These are phyloP conservation scores for Drepana falcataria DNA, from an alignment of 2,888 invertebrate species.

Conservation along the genomic window DNA sequence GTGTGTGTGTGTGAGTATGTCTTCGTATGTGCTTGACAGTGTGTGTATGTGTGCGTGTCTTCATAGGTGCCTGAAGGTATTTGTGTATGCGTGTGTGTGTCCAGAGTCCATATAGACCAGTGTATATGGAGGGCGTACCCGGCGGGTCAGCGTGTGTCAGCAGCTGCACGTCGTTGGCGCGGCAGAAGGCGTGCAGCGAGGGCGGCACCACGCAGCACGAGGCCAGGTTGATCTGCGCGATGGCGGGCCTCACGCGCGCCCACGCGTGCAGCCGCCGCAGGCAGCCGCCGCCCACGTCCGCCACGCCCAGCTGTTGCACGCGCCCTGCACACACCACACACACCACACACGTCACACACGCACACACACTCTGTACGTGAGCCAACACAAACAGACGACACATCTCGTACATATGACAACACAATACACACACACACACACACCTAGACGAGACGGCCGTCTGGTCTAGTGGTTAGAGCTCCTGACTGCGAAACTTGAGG, in stretches of 20 bases:
- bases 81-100: too few species aligned
- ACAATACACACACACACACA: constrained; percentile 2
- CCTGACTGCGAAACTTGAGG: too few species aligned
- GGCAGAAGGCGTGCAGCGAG: constrained; percentile 92
- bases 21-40: too few species aligned
- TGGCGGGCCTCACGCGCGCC: constrained; percentile 89
- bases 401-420: background rate
- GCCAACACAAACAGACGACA: background rate
- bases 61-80: constrained; percentile 77
- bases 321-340: constrained; percentile 39
- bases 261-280: constrained; percentile 87
- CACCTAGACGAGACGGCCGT: constrained; percentile 46
- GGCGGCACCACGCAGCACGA: constrained; percentile 97
- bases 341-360: background rate
- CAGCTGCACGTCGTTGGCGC: constrained; percentile 93
- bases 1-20: too few species aligned
- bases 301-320: constrained; percentile 87
- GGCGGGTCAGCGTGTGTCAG: constrained; percentile 95
- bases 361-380: background rate
- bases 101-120: too few species aligned
- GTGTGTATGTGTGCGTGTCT: too few species aligned
- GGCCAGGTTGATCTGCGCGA: constrained; percentile 95
- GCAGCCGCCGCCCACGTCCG: constrained; percentile 91
- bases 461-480: too few species aligned
- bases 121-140: background rate